These are phyloP conservation scores for Crotalus viridis DNA, from an alignment of 2,113 vertebrate genomes.

Conservation along the genomic window DNA sequence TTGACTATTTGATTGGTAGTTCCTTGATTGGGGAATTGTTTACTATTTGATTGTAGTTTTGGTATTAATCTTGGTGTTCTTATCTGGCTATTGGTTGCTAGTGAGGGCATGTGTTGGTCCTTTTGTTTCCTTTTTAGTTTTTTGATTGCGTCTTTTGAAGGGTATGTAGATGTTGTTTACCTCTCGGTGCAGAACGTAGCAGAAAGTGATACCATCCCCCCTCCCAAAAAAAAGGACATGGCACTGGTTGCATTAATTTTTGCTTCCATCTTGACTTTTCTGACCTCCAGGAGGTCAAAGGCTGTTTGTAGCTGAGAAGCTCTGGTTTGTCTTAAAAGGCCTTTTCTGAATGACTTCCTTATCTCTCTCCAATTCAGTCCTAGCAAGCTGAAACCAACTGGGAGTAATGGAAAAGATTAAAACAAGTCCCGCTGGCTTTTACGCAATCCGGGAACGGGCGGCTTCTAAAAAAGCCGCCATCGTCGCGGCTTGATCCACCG, in stretches of 20 bases:
- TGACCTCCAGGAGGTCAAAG: neutral
- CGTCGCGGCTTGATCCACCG: too few species aligned
- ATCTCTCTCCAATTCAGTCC: constrained; percentile 23
- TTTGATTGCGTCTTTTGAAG: neutral
- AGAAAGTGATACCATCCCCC: neutral
- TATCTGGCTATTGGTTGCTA: neutral
- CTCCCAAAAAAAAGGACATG: neutral
- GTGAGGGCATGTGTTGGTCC: neutral
- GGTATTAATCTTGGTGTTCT: neutral
- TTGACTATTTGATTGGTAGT: neutral
- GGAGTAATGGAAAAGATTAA: neutral
- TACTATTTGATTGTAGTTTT: neutral
- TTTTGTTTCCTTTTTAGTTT: neutral
- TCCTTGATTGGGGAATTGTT: neutral
- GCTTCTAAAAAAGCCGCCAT: too few species aligned
- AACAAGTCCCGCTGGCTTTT: too few species aligned
- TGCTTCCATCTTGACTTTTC: neutral
- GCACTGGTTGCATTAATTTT: neutral
- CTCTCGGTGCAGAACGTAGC: neutral
- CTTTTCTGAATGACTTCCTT: constrained; percentile 5
- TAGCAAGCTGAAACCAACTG: constrained; percentile 6
- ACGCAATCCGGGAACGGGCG: too few species aligned
- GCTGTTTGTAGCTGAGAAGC: neutral
- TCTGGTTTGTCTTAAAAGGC: neutral
- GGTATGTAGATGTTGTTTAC: neutral